Percentiles rank a stretch among this genome's conserved stretches.
Evolutionary conservation across 2,113 vertebrate genomes (phyloP).

Genomic region (Baryphthengus martii): DNA sequence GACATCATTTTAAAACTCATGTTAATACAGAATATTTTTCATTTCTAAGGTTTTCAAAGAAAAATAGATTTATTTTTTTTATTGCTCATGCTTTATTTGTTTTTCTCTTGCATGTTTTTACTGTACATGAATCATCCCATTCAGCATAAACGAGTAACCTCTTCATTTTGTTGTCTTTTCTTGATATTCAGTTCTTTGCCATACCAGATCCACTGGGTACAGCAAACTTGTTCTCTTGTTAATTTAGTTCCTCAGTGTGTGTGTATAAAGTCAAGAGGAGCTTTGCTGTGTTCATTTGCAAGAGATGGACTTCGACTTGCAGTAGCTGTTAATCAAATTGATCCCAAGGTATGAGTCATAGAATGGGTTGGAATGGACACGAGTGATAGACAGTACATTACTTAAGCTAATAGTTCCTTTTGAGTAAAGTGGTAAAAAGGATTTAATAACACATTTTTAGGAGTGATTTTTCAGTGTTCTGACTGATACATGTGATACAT

Average conservation of each 20-base stretch:
- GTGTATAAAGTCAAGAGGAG: constrained; percentile 87
- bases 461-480: background rate
- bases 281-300: constrained; percentile 83
- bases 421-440: background rate
- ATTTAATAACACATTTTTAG: background rate
- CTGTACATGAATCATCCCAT: background rate
- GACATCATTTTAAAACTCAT: background rate
- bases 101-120: background rate
- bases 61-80: fast-evolving
- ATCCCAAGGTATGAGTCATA: constrained; percentile 79
- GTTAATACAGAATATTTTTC: background rate
- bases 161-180: background rate
- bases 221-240: constrained; percentile 76
- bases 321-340: constrained; percentile 86
- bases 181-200: constrained; percentile 69
- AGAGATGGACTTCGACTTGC: constrained; percentile 85
- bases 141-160: background rate
- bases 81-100: background rate
- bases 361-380: no score
- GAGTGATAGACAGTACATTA: background rate
- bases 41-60: background rate
- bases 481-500: background rate
- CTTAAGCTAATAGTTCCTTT: background rate
- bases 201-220: constrained; percentile 80
- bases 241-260: constrained; percentile 78